A percentile compares a stretch with the other conserved stretches of the same genome.
Conservation (phyloP, 2,113 vertebrate species). For the Chamaetylas fuelleborni region DNA sequence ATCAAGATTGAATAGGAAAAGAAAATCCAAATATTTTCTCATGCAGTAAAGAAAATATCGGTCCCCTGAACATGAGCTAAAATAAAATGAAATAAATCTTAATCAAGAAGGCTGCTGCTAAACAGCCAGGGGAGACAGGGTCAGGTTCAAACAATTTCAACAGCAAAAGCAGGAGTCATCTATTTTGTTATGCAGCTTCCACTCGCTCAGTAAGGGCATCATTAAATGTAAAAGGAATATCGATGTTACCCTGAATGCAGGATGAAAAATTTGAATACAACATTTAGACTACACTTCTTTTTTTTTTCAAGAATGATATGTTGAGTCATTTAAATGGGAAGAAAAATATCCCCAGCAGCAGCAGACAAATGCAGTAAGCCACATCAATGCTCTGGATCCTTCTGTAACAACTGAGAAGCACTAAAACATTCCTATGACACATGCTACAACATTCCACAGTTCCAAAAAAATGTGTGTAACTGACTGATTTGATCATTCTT, state of each 20-base stretch:
- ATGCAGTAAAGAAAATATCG: background rate
- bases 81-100: constrained; percentile 12
- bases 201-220: background rate
- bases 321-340: background rate
- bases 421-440: background rate
- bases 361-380: background rate
- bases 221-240: background rate
- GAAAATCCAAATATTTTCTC: background rate
- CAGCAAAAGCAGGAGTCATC: background rate
- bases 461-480: background rate
- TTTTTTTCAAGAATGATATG: background rate
- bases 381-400: background rate
- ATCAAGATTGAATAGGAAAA: background rate
- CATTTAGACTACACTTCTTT: background rate
- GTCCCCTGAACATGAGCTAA: background rate
- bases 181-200: background rate
- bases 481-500: background rate
- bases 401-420: background rate
- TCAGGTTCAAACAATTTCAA: background rate
- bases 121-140: background rate
- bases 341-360: background rate
- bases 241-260: background rate
- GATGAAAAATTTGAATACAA: background rate
- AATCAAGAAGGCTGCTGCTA: background rate
- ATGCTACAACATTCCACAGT: background rate